Evolutionary conservation across 2,888 invertebrate species (phyloP).

Genomic region (Arrhopalites spinosus): DNA sequence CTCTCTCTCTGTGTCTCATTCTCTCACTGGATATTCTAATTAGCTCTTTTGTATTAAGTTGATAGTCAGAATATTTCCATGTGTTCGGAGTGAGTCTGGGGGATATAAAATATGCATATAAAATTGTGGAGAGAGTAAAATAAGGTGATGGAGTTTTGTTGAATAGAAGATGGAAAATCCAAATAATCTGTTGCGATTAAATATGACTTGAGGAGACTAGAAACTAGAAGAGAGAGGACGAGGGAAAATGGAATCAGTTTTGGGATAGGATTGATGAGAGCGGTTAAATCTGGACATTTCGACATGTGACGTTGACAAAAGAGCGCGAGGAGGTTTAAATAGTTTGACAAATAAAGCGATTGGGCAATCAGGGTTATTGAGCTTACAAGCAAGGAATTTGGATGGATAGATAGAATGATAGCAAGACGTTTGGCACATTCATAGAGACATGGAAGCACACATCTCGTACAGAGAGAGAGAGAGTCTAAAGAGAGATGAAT

Average conservation of each 20-base stretch:
- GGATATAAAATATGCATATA: no score
- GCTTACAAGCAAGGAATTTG: slow-evolving; percentile 20
- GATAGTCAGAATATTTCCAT: no score
- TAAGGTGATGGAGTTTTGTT: no score
- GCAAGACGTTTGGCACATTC: slow-evolving; percentile 31
- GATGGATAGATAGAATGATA: slow-evolving; percentile 8
- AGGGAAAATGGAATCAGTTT: neutral
- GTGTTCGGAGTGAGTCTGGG: no score
- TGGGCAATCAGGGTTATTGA: slow-evolving; percentile 34
- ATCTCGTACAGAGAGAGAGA: neutral
- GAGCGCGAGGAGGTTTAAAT: slow-evolving; percentile 33
- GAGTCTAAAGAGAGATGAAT: neutral
- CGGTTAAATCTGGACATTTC: slow-evolving; percentile 16
- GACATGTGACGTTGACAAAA: slow-evolving; percentile 34
- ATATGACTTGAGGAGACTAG: neutral
- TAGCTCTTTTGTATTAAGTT: no score
- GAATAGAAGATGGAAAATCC: no score
- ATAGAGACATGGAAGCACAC: neutral
- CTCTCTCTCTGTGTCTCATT: no score
- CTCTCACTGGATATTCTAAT: no score
- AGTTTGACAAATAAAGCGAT: slow-evolving; percentile 36
- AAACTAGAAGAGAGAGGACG: neutral
- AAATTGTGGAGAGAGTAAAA: no score
- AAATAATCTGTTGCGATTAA: neutral
- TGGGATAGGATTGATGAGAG: slow-evolving; percentile 24